Evolutionary conservation across 2,888 invertebrate species (phyloP).

Genomic region (Campaea margaritaria): DNA sequence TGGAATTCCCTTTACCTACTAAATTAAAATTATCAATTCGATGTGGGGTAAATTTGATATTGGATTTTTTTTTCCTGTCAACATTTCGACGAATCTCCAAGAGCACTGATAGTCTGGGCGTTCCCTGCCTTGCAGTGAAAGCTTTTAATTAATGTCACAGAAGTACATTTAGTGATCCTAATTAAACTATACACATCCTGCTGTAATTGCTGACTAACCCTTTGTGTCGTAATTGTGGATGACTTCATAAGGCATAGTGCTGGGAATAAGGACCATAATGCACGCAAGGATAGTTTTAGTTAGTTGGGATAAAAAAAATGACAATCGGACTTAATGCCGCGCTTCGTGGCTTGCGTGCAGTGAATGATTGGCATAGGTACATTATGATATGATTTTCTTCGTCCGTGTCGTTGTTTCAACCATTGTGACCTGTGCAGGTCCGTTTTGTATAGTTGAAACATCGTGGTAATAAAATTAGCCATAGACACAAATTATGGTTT

Average conservation of each 20-base stretch:
- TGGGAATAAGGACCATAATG: too few species aligned
- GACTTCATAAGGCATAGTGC: constrained; percentile 5
- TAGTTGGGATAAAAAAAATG: too few species aligned
- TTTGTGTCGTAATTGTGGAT: constrained; percentile 22
- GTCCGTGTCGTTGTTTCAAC: too few species aligned
- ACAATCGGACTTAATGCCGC: too few species aligned
- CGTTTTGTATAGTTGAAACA: too few species aligned
- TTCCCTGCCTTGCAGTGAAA: constrained; percentile 5
- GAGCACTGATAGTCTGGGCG: not conserved
- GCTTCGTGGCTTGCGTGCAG: too few species aligned
- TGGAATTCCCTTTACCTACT: not conserved
- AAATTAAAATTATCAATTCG: not conserved
- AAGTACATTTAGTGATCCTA: constrained; percentile 16
- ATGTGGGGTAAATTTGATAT: not conserved
- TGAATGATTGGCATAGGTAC: too few species aligned
- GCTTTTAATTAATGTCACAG: not conserved
- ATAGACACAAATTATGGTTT: too few species aligned
- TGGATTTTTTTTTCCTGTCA: not conserved
- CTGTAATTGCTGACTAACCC: constrained; percentile 28
- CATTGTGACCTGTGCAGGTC: too few species aligned
- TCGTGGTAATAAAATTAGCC: too few species aligned
- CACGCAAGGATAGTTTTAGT: too few species aligned
- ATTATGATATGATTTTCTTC: too few species aligned
- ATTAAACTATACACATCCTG: constrained; percentile 29
- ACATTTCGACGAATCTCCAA: not conserved